These are phyloP conservation scores for Dendrolimus pini DNA, from an alignment of 2,888 invertebrate genomes.

Conservation along the genomic window DNA sequence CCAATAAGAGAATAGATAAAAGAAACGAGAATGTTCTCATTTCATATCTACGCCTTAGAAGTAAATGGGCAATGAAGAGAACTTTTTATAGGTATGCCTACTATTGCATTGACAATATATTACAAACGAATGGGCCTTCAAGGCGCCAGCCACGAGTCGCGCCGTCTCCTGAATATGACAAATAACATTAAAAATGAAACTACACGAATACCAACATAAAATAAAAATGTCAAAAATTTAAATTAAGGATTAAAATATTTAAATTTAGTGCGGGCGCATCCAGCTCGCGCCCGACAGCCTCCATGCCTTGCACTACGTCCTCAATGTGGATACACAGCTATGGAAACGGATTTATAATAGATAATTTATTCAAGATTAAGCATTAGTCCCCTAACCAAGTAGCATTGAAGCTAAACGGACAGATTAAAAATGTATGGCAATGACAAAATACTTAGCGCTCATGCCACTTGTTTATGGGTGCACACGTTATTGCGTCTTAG, in stretches of 20 bases:
- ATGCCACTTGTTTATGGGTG: too few relatives aligned
- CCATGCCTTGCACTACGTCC: conserved; percentile 18
- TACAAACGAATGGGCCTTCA: conserved; percentile 38
- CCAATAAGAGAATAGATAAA: conserved; percentile 5
- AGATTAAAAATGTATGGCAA: too few relatives aligned
- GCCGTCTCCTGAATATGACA: conserved; percentile 70
- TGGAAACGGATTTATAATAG: conserved; percentile 30
- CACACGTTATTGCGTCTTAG: too few relatives aligned
- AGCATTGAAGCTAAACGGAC: too few relatives aligned
- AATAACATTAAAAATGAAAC: conserved; percentile 75
- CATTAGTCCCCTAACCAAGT: too few relatives aligned
- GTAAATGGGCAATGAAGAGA: conserved; percentile 1
- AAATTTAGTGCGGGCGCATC: conserved; percentile 73
- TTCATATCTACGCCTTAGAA: too few relatives aligned
- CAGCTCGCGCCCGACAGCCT: conserved; percentile 41
- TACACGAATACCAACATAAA: conserved; percentile 76
- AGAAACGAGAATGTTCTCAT: not conserved
- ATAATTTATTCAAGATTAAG: too few relatives aligned
- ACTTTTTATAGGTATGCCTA: conserved; percentile 5
- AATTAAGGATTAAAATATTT: conserved; percentile 77
- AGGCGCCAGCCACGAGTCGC: conserved; percentile 62
- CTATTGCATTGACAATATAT: conserved; percentile 34
- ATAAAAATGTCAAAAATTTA: conserved; percentile 78
- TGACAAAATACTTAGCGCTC: too few relatives aligned
- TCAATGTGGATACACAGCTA: conserved; percentile 11